These are phyloP conservation scores for Onychomys arenicola DNA, from an alignment of 2,797 vertebrate genomes.

Conservation along the genomic window DNA sequence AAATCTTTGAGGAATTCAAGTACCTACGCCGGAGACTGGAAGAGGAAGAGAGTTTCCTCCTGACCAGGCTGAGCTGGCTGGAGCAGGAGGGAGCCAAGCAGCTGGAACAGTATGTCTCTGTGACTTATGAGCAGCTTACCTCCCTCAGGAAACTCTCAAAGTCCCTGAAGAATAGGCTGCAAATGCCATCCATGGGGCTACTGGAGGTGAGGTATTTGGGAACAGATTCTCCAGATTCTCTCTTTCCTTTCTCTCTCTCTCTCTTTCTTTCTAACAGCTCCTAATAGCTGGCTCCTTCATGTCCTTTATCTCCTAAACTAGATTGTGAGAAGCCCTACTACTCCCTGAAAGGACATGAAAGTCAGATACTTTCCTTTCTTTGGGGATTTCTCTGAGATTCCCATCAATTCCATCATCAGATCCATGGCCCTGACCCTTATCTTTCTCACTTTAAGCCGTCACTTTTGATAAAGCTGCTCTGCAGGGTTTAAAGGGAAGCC, in stretches of 20 bases:
- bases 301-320: too few relatives aligned
- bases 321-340: not conserved
- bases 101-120: not conserved
- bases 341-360: not conserved
- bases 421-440: not conserved
- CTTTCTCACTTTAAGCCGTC: not conserved
- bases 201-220: constrained; percentile 10
- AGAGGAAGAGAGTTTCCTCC: constrained; percentile 2
- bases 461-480: not conserved
- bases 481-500: not conserved
- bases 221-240: not conserved
- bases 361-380: not conserved
- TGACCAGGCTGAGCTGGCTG: constrained; percentile 4
- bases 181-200: not conserved
- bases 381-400: not conserved
- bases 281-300: not conserved
- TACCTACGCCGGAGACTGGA: not conserved
- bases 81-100: not conserved
- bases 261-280: not conserved
- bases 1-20: not conserved
- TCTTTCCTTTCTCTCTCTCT: not conserved
- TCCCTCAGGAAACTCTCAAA: not conserved
- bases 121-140: not conserved
- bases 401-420: too few relatives aligned
- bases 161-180: not conserved